Evolutionary conservation across 2,113 vertebrate species (phyloP).

Genomic region (Neomonachus schauinslandi): DNA sequence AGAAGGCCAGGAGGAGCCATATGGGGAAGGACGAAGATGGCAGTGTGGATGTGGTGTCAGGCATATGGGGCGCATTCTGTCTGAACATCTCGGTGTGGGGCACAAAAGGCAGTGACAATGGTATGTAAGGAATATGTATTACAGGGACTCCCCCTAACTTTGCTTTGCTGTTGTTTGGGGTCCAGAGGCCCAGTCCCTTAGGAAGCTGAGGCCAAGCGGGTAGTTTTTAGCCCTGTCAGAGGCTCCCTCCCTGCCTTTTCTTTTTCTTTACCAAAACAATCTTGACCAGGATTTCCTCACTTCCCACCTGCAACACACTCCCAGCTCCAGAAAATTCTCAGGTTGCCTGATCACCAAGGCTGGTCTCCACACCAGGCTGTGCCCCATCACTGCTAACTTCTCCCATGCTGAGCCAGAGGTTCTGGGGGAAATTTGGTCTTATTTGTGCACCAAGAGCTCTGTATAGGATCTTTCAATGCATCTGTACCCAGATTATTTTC

Average conservation of each 20-base stretch:
- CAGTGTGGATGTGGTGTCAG: fast-evolving
- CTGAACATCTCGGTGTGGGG: background rate
- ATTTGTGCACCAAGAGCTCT: background rate
- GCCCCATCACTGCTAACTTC: background rate
- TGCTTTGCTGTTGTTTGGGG: background rate
- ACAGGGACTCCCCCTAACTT: background rate
- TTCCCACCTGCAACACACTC: background rate
- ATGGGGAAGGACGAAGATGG: fast-evolving
- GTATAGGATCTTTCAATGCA: background rate
- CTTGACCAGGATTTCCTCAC: background rate
- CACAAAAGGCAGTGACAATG: background rate
- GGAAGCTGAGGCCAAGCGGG: background rate
- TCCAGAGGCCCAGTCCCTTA: background rate
- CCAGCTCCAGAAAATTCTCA: background rate
- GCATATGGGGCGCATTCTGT: background rate
- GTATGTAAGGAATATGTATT: too few species aligned
- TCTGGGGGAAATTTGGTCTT: background rate
- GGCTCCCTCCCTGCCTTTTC: background rate
- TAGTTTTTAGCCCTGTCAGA: background rate
- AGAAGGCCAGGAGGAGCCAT: background rate
- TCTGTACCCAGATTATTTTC: background rate
- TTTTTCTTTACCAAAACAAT: background rate
- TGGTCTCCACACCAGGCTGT: background rate
- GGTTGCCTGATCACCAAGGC: background rate
- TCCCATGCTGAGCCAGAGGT: background rate